phyloP scores from a whole-genome alignment of 2,888 invertebrate genomes.

The Drosophila ustulata region DNA sequence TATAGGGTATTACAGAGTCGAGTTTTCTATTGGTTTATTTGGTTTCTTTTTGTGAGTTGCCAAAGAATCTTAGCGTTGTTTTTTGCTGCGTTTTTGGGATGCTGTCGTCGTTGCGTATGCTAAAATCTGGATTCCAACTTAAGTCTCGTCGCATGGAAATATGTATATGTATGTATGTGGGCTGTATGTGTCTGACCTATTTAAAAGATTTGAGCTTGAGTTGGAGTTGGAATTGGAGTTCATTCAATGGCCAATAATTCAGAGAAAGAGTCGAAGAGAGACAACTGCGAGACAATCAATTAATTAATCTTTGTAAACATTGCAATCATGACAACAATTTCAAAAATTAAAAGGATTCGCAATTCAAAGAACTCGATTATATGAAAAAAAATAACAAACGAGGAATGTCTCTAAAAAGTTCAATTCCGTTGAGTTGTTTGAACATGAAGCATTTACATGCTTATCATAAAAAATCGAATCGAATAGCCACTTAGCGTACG shows the following conservation, averaged over 20 bases:
- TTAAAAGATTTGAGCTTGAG: conserved; percentile 28
- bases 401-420: background rate
- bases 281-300: conserved; percentile 1
- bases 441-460: conserved; percentile 25
- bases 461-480: conserved; percentile 11
- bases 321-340: conserved; percentile 1
- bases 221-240: background rate
- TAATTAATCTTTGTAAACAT: conserved; percentile 21
- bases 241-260: background rate
- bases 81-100: conserved; percentile 29
- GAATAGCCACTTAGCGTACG: conserved; percentile 34
- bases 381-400: background rate
- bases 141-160: conserved; percentile 2
- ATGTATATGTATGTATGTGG: background rate
- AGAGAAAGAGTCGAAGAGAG: background rate
- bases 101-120: conserved; percentile 42
- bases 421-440: background rate
- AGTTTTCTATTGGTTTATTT: background rate
- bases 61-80: conserved; percentile 33
- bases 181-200: conserved; percentile 42
- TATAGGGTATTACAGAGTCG: conserved; percentile 19
- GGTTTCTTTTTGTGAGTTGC: conserved; percentile 6
- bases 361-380: background rate
- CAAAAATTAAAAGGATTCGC: background rate
- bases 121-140: conserved; percentile 47